Evolutionary conservation across 2,888 invertebrate species (phyloP).

Genomic region (Nomada fabriciana): DNA sequence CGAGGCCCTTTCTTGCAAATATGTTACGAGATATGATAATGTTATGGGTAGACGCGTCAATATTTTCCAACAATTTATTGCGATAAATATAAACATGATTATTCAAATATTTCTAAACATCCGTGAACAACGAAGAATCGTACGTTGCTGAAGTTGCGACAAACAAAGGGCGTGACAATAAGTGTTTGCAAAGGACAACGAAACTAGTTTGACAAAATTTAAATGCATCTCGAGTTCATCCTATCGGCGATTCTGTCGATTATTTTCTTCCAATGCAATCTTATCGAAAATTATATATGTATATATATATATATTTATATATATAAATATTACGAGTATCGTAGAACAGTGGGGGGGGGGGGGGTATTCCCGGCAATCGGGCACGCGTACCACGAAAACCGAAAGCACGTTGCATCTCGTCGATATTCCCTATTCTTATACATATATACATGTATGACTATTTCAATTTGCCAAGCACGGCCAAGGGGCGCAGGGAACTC

Average conservation of each 20-base stretch:
- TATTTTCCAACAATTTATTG: neutral
- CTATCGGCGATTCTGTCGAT: neutral
- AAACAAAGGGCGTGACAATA: neutral
- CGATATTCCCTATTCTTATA: conserved; percentile 16
- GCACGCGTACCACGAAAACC: conserved; percentile 10
- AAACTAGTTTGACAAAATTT: neutral
- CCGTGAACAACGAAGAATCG: neutral
- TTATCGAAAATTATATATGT: conserved; percentile 25
- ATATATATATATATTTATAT: conserved; percentile 26
- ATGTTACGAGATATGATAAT: neutral
- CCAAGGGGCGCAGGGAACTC: conserved; percentile 58
- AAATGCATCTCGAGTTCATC: neutral
- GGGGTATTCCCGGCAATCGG: conserved; percentile 3
- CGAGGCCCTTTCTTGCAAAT: too few relatives aligned
- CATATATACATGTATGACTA: conserved; percentile 64
- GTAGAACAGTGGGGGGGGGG: neutral
- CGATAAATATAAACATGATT: neutral
- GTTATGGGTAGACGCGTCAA: neutral
- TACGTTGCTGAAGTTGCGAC: neutral
- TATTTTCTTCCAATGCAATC: conserved; percentile 20
- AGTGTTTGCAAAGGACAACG: neutral
- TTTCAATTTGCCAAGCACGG: conserved; percentile 45
- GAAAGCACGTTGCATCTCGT: conserved; percentile 60
- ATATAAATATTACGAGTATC: conserved; percentile 29
- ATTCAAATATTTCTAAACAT: neutral